Conservation (phyloP, 1,140 invertebrate species). For the Drosophila carrolli region DNA sequence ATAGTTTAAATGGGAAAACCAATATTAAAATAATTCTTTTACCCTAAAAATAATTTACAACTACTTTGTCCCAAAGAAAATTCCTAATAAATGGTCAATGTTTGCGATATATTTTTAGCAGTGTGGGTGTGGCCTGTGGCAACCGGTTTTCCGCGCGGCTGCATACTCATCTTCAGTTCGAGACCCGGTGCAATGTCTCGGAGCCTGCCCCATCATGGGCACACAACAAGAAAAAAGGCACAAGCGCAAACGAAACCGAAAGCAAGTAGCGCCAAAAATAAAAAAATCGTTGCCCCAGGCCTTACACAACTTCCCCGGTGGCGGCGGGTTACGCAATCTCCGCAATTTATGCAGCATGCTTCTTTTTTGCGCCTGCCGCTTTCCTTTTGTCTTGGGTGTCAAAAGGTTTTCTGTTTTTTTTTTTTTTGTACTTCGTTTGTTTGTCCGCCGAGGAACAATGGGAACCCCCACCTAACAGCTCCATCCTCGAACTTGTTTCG, state of each 20-base stretch:
- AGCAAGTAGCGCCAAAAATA: slow-evolving; percentile 34
- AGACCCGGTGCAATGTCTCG: slow-evolving; percentile 49
- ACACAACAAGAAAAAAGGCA: slow-evolving; percentile 17
- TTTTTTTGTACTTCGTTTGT: slow-evolving; percentile 22
- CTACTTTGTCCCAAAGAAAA: no score
- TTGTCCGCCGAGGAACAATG: slow-evolving; percentile 61
- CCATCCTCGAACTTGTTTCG: slow-evolving; percentile 73
- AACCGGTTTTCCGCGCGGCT: slow-evolving; percentile 30
- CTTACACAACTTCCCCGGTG: slow-evolving; percentile 74
- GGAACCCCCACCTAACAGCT: slow-evolving; percentile 38
- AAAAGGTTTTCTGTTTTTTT: slow-evolving; percentile 64
- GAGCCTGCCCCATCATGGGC: slow-evolving; percentile 50
- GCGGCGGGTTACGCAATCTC: slow-evolving; percentile 61
- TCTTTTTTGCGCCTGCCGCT: slow-evolving; percentile 50
- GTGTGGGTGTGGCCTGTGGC: slow-evolving; percentile 31
- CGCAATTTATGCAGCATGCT: slow-evolving; percentile 77
- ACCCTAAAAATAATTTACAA: no score
- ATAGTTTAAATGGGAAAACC: no score
- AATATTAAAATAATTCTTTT: no score
- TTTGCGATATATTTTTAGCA: neutral
- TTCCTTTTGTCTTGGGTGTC: slow-evolving; percentile 66
- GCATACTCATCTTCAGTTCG: slow-evolving; percentile 23
- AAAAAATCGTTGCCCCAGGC: slow-evolving; percentile 36
- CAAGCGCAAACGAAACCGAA: slow-evolving; percentile 14
- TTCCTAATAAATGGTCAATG: neutral